Evolutionary conservation across 2,797 vertebrate species (phyloP), one percentile per base, ranked within the genome.

Genomic region (Macrochelys suwanniensis): DNA sequence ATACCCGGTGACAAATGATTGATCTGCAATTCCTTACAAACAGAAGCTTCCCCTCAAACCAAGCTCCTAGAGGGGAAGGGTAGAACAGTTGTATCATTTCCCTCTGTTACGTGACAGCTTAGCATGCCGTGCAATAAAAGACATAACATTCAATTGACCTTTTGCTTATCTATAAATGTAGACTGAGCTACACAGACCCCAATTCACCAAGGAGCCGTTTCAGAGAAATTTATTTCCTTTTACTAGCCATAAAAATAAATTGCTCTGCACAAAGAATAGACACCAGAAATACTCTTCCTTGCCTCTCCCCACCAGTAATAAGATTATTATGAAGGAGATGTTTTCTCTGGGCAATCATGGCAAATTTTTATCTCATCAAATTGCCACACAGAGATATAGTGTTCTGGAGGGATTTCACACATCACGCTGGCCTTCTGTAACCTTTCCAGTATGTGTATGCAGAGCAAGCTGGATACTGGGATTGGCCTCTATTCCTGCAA

Each of bases 201-300:
- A 95, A 98, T 96, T 92, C 97, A 97, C 97, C 0, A 4, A 97
- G 97, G 97, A 97, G 88, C 97, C 65, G 37, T 98, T 97, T 94
- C 90, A 4, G 78, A 96, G 91, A 97, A 98, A 98, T 98, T 97
- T 98, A 98, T 98, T 98, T 98, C 97, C 95, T 98, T 98, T 98
- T 97, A 94, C 97, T 97, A 93, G 88, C 97, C 97, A 97, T 98
- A 98, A 98, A 98, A 98, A 98, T 98, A 98, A 98, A 98, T 98
- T 96, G 97, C 80, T 98, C 96, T 1, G 0, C 85, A 51, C 90
- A 87, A 97, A 97, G 93, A 93, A 96, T 90, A 92, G 92, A 95
- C 92, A 96, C 96, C 68, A 96, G 95, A 96, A 92, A 91, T 77
- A 84, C 85, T 89, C 87, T 81, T 17, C 25, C 37, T 87, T 31